These are phyloP conservation scores for Saccopteryx leptura DNA, from an alignment of 2,113 vertebrate species.

Conservation along the genomic window DNA sequence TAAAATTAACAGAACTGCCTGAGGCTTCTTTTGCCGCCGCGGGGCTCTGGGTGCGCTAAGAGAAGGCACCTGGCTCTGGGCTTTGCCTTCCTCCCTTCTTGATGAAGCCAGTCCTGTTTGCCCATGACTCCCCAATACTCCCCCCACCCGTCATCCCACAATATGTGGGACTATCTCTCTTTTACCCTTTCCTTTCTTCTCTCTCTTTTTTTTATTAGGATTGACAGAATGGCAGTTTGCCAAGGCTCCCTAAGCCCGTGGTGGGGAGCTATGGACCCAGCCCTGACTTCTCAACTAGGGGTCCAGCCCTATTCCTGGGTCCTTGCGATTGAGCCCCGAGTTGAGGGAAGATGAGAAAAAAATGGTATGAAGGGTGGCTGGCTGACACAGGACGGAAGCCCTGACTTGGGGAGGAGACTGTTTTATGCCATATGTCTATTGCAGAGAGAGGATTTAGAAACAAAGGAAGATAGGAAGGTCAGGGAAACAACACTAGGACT, in stretches of 20 bases:
- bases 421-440: background rate
- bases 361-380: background rate
- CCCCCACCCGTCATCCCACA: too few relatives aligned
- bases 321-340: background rate
- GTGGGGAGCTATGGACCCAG: background rate
- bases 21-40: background rate
- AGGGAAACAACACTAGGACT: constrained; percentile 8
- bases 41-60: background rate
- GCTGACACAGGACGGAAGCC: background rate
- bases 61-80: background rate
- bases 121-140: too few relatives aligned
- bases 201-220: constrained; percentile 54
- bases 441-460: constrained; percentile 44
- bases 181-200: background rate
- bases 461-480: constrained; percentile 58
- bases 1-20: accelerated
- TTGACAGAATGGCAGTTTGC: background rate
- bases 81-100: background rate
- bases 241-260: constrained; percentile 4
- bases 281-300: background rate
- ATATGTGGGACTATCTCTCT: background rate
- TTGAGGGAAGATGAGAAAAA: constrained; percentile 22
- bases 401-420: background rate
- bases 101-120: background rate
- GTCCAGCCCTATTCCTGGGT: background rate